Base-by-base conservation (phyloP, 2,113 vertebrate species). In the Pionites leucogaster region DNA sequence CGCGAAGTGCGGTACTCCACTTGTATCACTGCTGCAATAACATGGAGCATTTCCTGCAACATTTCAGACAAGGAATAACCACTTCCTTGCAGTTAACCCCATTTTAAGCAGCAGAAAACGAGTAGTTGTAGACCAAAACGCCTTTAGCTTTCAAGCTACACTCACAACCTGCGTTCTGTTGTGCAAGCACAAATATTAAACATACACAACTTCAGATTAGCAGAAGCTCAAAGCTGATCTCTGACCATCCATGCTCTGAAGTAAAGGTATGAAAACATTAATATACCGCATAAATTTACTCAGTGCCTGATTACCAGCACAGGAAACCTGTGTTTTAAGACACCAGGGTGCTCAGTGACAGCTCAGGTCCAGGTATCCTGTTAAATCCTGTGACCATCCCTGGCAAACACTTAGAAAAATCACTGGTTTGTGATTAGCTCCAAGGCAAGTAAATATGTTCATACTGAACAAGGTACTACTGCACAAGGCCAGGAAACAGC, bases 351-450 rank as follows among this genome's bases (percentile, higher is more conserved):
- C 10, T 80, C 59, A 84, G 53, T 37, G 86, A 37, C 44, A 81
- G 76, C 31, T 77, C 52, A 52, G 63, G 25, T 7, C 41, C 83
- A 67, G 33, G 23, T 77, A 68, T 33, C 60, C 86, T 72, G 63
- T 39, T 70, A 47, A 65, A 86, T 74, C 37, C 25, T 17, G 22
- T 22, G 60, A 94, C 42, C 49, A 52, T 10, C 20, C 28, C 49
- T 90, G 50, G 41, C 53, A 81, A 90, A 83, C 65, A 91, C 55
- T 71, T 65, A 37, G 44, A 88, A 86, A 86, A 88, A 88, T 59
- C 8, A 83, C 37, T 8, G 65, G 65, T 47, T 95, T 85, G 29
- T 49, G 7, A 89, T 82, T 39, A 88, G 63, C 53, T 88, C 76
- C 59, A 53, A 75, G 50, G 55, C 77, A 83, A 88, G 31, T 6